Base-by-base conservation (phyloP, 2,113 vertebrate species). In the Gallinago media region DNA sequence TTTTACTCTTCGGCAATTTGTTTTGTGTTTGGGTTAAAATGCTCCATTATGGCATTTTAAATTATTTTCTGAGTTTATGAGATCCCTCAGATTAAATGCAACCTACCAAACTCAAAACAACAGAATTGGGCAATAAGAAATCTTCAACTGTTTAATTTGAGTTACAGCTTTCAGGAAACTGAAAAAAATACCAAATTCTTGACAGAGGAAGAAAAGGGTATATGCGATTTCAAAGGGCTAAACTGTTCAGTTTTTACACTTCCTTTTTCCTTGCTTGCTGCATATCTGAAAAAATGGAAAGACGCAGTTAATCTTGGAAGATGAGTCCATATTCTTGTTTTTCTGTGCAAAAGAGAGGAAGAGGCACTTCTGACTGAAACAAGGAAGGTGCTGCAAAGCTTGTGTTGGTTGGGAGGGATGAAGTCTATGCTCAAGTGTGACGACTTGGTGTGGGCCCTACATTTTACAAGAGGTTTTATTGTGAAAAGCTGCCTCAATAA, bases 401-500 rank as follows among this genome's bases (percentile, higher is more conserved):
- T 3, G 56, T 52, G 67, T 32, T 79, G 75, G 34, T 70, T 92
- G 78, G 81, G 6, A 34, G 3, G 1, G 0, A 36, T 42, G 47
- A 66, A 38, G 65, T 54, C 66, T 25, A 1, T 7, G 38, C 58
- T 67, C 9, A 3, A 20, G 34, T 38, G 6, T 36, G 2, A 71
- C 1, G 44, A 23, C 71, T 58, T 36, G 49, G 79, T 81, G 79
- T 14, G 0, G 67, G 85, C 42, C 9, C 72, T 62, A 68, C 3
- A 0, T 75, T 97, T 94, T 93, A 93, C 0, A 4, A 95, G 88
- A 62, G 56, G 32, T 54, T 82, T 80, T 72, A 66, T 66, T 94
- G 81, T 89, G 78, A 93, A 94, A 85, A 56, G 62, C 79, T 91
- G 71, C 88, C 81, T 77, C 93, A 74, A 50, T 94, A 96, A 97